Evolutionary conservation across 2,888 invertebrate species (phyloP).

Genomic region (Drosophila longiperda): DNA sequence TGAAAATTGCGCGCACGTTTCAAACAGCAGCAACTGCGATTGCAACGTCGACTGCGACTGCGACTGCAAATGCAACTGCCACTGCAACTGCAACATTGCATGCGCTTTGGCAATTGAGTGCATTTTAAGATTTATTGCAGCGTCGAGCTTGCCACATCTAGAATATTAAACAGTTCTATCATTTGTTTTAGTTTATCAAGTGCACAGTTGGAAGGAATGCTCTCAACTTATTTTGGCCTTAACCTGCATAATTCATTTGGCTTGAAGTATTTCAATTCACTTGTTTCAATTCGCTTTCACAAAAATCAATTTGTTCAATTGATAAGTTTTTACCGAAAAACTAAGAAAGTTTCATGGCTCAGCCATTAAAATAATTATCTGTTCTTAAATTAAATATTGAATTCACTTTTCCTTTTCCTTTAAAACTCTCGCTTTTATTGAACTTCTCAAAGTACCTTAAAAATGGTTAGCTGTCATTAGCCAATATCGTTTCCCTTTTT

Average conservation of each 20-base stretch:
- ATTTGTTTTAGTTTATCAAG: slow-evolving; percentile 73
- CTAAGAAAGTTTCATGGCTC: neutral
- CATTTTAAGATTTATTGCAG: slow-evolving; percentile 75
- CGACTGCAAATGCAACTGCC: slow-evolving; percentile 8
- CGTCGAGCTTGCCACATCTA: slow-evolving; percentile 43
- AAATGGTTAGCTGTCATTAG: slow-evolving; percentile 21
- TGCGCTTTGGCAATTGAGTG: slow-evolving; percentile 72
- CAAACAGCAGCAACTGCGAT: slow-evolving; percentile 22
- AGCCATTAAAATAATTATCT: neutral
- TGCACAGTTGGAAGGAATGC: slow-evolving; percentile 40
- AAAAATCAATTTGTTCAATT: neutral
- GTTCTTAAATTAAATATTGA: neutral
- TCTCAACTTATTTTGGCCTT: slow-evolving; percentile 32
- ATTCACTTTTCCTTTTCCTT: neutral
- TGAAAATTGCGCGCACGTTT: slow-evolving; percentile 79
- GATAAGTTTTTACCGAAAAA: neutral
- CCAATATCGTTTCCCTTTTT: slow-evolving; percentile 11
- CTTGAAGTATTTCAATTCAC: slow-evolving; percentile 60
- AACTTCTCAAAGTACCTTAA: slow-evolving; percentile 5
- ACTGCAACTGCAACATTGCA: slow-evolving; percentile 52
- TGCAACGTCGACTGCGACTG: slow-evolving; percentile 7
- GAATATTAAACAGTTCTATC: slow-evolving; percentile 75
- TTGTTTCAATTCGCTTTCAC: neutral
- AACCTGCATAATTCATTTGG: slow-evolving; percentile 71
- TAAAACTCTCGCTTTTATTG: neutral